phyloP scores from a whole-genome alignment of 2,888 invertebrate species.

The Rhabditoides inermis region DNA sequence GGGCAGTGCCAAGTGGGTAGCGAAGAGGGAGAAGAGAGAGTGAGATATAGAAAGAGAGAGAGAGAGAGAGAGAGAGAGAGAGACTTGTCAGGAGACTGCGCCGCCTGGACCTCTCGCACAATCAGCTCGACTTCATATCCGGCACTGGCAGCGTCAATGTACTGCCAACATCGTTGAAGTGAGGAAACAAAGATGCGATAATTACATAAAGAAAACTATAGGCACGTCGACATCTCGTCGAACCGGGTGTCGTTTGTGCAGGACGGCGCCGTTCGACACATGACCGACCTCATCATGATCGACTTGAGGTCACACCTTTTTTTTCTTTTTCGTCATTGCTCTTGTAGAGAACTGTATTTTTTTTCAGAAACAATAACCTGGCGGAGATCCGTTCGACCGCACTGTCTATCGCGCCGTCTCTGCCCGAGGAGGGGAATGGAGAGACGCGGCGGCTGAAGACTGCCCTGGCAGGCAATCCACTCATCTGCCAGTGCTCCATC shows the following conservation, averaged over 20 bases:
- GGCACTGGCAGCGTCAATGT: conserved; percentile 23
- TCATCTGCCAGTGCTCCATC: conserved; percentile 23
- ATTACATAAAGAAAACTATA: too few relatives aligned
- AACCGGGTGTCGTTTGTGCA: conserved; percentile 25
- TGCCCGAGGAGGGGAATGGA: conserved; percentile 13
- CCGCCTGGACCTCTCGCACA: conserved; percentile 29
- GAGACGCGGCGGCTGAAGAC: too few relatives aligned
- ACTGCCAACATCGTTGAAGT: conserved; percentile 16
- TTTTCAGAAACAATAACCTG: conserved; percentile 26
- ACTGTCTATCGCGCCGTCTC: conserved; percentile 13
- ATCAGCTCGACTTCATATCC: conserved; percentile 26
- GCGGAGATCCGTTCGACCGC: conserved; percentile 17
- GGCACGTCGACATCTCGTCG: conserved; percentile 25
- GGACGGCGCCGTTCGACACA: conserved; percentile 16
- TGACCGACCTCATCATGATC: conserved; percentile 18
- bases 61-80: neutral
- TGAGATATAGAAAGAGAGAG: neutral
- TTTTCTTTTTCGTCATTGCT: neutral
- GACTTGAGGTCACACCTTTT: conserved; percentile 18
- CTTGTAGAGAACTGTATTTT: neutral
- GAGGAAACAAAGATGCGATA: too few relatives aligned
- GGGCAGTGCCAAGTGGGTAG: too few relatives aligned
- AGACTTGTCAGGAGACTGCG: conserved; percentile 17
- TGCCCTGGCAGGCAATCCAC: conserved; percentile 20
- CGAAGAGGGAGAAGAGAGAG: too few relatives aligned